A percentile compares a stretch with the other conserved stretches of the same genome.
Conservation (phyloP, 2,888 invertebrate species). For the Lordiphosa fenestrarum region DNA sequence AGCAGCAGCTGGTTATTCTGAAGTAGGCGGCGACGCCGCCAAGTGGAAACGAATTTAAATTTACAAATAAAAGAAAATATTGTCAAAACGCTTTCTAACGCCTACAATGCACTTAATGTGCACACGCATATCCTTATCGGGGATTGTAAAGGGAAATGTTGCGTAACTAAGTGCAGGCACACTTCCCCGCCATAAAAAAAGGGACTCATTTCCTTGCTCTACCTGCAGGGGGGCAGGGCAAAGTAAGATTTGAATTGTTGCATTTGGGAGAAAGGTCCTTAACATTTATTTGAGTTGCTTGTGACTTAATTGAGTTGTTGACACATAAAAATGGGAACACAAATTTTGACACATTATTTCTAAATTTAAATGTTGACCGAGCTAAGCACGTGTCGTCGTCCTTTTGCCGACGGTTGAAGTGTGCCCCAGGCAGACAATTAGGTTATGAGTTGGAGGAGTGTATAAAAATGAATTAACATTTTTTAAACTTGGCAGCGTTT, state of each 20-base stretch:
- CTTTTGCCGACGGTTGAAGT: conserved; percentile 48
- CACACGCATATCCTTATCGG: conserved; percentile 42
- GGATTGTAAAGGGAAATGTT: conserved; percentile 58
- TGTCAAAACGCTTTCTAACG: conserved; percentile 56
- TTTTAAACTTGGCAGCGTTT: too few relatives aligned
- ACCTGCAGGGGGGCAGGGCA: conserved; percentile 3
- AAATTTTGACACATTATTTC: conserved; percentile 59
- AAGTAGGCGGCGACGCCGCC: conserved; percentile 10
- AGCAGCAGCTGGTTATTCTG: conserved; percentile 44
- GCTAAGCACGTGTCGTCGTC: conserved; percentile 11
- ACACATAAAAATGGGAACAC: conserved; percentile 34
- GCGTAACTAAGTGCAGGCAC: conserved; percentile 66
- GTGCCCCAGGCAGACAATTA: conserved; percentile 50
- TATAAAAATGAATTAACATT: not conserved
- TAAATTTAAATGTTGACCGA: conserved; percentile 40
- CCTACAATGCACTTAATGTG: conserved; percentile 24
- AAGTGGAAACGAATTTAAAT: conserved; percentile 56
- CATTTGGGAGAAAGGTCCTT: conserved; percentile 18
- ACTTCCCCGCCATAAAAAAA: not conserved
- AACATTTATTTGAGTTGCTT: conserved; percentile 14
- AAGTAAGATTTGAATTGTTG: conserved; percentile 64
- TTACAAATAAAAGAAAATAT: conserved; percentile 52
- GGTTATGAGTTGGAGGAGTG: not conserved
- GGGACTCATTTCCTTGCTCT: conserved; percentile 19
- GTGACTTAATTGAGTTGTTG: conserved; percentile 60